Conservation (phyloP, 2,888 invertebrate species). For the Scelioninae gen. 1 region DNA sequence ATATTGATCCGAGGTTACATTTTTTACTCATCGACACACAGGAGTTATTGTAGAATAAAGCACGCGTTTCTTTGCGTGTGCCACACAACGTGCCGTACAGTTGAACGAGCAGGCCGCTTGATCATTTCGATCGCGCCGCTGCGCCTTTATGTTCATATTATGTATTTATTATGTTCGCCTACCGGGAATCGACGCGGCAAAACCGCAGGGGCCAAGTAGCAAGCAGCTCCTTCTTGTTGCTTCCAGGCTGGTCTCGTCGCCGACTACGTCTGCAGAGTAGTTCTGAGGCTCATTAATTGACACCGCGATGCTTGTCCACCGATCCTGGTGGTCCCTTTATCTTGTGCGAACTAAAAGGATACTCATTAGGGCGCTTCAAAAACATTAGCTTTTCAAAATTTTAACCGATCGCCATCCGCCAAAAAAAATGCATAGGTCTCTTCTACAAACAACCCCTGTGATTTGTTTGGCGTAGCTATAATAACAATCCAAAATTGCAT, state of each 20-base stretch:
- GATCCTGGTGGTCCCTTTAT: conserved; percentile 83
- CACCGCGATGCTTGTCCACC: conserved; percentile 82
- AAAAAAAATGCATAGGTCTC: conserved; percentile 15
- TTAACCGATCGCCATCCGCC: not conserved
- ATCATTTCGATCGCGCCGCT: conserved; percentile 83
- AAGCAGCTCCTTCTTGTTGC: no score
- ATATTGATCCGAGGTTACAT: conserved; percentile 25
- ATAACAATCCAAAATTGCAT: no score
- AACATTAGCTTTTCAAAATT: conserved; percentile 56
- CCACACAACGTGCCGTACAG: conserved; percentile 58
- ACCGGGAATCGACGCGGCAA: no score
- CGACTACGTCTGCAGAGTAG: no score
- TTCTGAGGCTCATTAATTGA: conserved; percentile 85
- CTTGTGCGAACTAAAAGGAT: conserved; percentile 70
- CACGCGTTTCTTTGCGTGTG: conserved; percentile 53
- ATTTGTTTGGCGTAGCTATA: no score
- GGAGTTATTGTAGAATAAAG: conserved; percentile 46
- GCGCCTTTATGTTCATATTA: conserved; percentile 84
- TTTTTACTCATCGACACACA: conserved; percentile 40
- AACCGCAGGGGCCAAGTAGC: no score
- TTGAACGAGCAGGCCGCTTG: conserved; percentile 75
- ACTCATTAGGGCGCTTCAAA: conserved; percentile 56
- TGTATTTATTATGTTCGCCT: conserved; percentile 84
- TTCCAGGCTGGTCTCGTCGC: no score
- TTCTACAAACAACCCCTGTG: not conserved